These are phyloP conservation scores for Myopa tessellatipennis DNA, from an alignment of 2,888 invertebrate species.

Conservation along the genomic window DNA sequence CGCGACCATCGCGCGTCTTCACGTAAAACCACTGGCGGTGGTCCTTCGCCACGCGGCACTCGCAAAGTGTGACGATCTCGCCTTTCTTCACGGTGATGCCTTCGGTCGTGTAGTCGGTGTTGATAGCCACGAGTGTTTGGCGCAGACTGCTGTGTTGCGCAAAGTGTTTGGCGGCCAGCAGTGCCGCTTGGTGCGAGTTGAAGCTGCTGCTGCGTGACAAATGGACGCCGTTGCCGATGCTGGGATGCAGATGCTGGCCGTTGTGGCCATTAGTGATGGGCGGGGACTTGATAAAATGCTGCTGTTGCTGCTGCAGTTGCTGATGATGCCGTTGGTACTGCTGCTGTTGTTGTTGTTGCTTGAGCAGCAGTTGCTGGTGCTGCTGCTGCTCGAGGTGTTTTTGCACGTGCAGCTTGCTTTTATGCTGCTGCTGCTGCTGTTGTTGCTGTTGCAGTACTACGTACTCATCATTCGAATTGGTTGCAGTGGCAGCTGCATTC, in stretches of 20 bases:
- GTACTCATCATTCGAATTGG: constrained; percentile 60
- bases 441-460: constrained; percentile 57
- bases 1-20: constrained; percentile 75
- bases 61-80: constrained; percentile 79
- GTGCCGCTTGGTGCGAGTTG: constrained; percentile 57
- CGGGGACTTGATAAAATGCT: constrained; percentile 51
- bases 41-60: constrained; percentile 71
- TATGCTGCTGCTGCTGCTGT: constrained; percentile 46
- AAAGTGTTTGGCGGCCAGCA: constrained; percentile 55
- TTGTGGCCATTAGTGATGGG: constrained; percentile 63
- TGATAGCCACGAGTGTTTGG: constrained; percentile 79
- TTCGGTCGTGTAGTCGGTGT: constrained; percentile 74
- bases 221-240: constrained; percentile 41
- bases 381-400: constrained; percentile 51
- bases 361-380: constrained; percentile 40
- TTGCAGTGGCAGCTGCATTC: background rate
- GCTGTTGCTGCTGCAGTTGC: constrained; percentile 49
- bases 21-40: constrained; percentile 83
- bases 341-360: constrained; percentile 53
- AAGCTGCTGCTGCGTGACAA: constrained; percentile 43
- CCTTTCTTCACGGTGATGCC: constrained; percentile 77
- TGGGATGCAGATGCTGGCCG: constrained; percentile 62
- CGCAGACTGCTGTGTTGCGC: constrained; percentile 67
- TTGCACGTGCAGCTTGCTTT: constrained; percentile 50
- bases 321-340: constrained; percentile 50